phyloP scores from a whole-genome alignment of 2,113 vertebrate species.

The Sapajus apella region DNA sequence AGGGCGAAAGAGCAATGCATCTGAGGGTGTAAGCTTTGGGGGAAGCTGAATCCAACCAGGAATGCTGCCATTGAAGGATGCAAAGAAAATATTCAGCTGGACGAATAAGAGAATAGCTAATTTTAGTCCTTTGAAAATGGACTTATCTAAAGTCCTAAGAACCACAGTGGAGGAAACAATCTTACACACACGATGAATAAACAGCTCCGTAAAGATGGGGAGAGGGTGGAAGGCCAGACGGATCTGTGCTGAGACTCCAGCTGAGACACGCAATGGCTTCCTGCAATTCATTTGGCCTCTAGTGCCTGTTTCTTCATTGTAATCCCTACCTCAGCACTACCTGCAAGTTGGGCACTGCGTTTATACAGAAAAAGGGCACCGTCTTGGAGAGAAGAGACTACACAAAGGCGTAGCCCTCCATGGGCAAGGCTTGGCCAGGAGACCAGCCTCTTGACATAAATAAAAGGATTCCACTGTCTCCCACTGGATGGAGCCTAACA shows the following conservation, averaged over 20 bases:
- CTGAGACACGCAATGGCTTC: accelerated
- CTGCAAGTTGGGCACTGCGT: background rate
- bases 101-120: background rate
- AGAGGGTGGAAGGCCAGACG: background rate
- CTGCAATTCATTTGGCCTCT: background rate
- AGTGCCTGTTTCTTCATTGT: background rate
- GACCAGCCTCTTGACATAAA: background rate
- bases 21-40: background rate
- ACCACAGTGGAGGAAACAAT: background rate
- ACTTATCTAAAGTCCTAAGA: background rate
- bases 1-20: background rate
- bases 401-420: background rate
- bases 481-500: background rate
- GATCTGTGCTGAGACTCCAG: background rate
- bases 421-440: background rate
- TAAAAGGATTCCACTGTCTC: background rate
- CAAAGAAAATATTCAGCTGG: background rate
- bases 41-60: background rate
- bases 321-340: accelerated
- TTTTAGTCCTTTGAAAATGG: background rate
- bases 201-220: background rate
- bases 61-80: background rate
- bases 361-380: background rate
- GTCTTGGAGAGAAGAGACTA: background rate
- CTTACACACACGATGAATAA: background rate